These are phyloP conservation scores for Megaustenia siamemsis DNA, from an alignment of 2,888 invertebrate species.

Conservation along the genomic window DNA sequence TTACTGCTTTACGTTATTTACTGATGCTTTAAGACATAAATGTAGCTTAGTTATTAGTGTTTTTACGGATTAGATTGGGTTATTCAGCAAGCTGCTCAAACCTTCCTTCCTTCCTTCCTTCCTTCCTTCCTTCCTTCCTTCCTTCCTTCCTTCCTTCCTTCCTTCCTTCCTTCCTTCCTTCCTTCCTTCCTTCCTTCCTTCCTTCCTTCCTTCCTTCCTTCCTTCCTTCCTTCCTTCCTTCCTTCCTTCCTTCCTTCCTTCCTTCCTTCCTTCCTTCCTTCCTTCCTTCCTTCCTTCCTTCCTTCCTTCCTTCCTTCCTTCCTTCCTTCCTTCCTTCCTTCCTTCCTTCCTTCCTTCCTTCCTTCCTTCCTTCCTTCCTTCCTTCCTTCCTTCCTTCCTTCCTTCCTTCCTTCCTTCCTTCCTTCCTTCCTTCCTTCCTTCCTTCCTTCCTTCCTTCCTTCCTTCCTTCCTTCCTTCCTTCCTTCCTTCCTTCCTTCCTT, in stretches of 20 bases:
- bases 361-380: background rate
- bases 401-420: background rate
- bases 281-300: background rate
- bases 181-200: too few relatives aligned
- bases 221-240: background rate
- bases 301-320: background rate
- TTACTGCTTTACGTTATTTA: too few relatives aligned
- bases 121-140: too few relatives aligned
- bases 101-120: too few relatives aligned
- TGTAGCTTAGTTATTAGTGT: too few relatives aligned
- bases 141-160: too few relatives aligned
- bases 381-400: background rate
- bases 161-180: too few relatives aligned
- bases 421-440: background rate
- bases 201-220: background rate
- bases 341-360: background rate
- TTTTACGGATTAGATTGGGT: too few relatives aligned
- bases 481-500: background rate
- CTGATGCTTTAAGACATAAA: too few relatives aligned
- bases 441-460: background rate
- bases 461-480: background rate
- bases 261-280: background rate
- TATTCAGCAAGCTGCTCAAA: too few relatives aligned
- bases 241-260: background rate
- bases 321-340: background rate